Evolutionary conservation across 2,888 invertebrate species (phyloP).

Genomic region (Flexamia atlantica): DNA sequence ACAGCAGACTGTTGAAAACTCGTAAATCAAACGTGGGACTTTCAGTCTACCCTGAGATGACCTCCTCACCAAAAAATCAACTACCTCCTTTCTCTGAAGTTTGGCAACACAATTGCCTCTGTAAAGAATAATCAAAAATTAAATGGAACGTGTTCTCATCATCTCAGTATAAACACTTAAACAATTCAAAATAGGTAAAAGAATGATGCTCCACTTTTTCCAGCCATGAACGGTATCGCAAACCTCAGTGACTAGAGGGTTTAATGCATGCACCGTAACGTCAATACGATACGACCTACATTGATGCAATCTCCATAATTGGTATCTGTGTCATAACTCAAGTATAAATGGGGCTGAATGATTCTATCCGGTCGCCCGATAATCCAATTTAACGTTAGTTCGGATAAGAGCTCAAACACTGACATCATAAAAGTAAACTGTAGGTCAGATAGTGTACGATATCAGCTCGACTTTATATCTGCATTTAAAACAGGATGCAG

Average conservation of each 20-base stretch:
- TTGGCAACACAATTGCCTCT: too few species aligned
- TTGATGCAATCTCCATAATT: slow-evolving; percentile 18
- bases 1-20: too few species aligned
- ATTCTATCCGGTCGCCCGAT: neutral
- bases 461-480: neutral
- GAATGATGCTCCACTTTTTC: too few species aligned
- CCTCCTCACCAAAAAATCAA: too few species aligned
- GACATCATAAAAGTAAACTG: slow-evolving; percentile 20
- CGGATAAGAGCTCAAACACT: slow-evolving; percentile 8
- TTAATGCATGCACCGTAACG: neutral
- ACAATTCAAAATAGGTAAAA: too few species aligned
- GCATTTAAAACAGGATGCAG: neutral
- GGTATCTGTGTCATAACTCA: slow-evolving; percentile 7
- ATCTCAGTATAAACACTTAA: too few species aligned
- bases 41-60: too few species aligned
- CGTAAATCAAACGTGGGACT: too few species aligned
- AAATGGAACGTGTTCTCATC: too few species aligned
- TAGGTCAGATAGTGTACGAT: slow-evolving; percentile 12
- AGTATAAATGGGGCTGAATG: neutral
- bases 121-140: too few species aligned
- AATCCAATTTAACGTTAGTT: slow-evolving; percentile 9
- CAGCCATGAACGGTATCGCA: too few species aligned
- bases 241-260: neutral
- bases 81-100: too few species aligned
- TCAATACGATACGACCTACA: neutral